Evolutionary conservation across 2,797 vertebrate species (phyloP).

Genomic region (Notolepis coatsorum): DNA sequence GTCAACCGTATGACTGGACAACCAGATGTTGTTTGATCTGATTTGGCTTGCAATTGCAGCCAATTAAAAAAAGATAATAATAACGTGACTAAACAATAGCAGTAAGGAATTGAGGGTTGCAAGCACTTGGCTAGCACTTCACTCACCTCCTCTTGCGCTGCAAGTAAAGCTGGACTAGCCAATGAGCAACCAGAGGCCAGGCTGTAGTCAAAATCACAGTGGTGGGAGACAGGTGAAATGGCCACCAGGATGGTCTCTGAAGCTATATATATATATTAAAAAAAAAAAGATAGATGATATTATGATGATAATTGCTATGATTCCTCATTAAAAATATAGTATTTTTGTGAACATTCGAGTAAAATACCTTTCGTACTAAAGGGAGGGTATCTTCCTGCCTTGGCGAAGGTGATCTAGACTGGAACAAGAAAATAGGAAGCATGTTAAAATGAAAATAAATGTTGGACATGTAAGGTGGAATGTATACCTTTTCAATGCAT

Average conservation of each 20-base stretch:
- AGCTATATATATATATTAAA: slow-evolving; percentile 52
- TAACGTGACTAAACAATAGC: neutral
- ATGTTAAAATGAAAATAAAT: neutral
- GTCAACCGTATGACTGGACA: neutral
- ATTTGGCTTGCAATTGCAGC: too few species aligned
- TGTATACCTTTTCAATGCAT: neutral
- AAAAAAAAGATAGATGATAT: too few species aligned
- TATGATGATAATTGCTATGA: too few species aligned
- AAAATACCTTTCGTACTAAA: slow-evolving; percentile 76
- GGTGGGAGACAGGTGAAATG: slow-evolving; percentile 86
- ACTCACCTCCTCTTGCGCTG: slow-evolving; percentile 89
- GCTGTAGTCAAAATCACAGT: slow-evolving; percentile 83
- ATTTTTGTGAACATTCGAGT: too few species aligned
- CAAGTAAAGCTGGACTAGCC: slow-evolving; percentile 89
- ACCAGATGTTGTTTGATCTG: too few species aligned
- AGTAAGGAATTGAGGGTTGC: neutral
- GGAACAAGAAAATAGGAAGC: slow-evolving; percentile 46
- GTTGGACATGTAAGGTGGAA: neutral
- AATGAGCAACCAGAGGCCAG: slow-evolving; percentile 92
- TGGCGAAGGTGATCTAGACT: slow-evolving; percentile 82
- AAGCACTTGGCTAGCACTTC: neutral
- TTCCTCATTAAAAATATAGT: too few species aligned
- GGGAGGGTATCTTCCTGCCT: slow-evolving; percentile 67
- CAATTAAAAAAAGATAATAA: neutral
- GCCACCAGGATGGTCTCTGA: slow-evolving; percentile 90